phyloP scores from a whole-genome alignment of 1,140 invertebrate species.

The Achatina immaculata region DNA sequence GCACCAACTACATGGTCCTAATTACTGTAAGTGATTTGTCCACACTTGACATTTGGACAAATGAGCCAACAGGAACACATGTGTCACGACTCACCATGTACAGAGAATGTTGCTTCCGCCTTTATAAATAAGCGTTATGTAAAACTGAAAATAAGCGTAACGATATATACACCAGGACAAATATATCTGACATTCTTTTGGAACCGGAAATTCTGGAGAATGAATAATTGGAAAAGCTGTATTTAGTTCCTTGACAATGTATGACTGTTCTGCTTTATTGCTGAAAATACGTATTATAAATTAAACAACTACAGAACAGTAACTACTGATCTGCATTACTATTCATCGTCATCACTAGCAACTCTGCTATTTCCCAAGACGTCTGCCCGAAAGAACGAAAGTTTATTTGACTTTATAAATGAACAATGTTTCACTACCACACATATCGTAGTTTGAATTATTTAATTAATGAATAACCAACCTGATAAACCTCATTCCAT shows the following conservation, averaged over 20 bases:
- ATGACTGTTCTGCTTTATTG: neutral
- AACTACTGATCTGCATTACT: neutral
- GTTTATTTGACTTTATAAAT: neutral
- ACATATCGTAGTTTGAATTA: neutral
- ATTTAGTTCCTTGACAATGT: neutral
- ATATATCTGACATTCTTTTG: too few relatives aligned
- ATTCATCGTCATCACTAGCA: neutral
- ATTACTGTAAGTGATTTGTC: too few relatives aligned
- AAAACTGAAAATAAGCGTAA: too few relatives aligned
- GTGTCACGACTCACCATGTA: too few relatives aligned
- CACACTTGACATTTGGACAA: too few relatives aligned
- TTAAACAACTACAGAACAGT: neutral
- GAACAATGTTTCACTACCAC: neutral
- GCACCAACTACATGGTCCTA: too few relatives aligned
- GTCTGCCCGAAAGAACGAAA: neutral
- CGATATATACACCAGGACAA: too few relatives aligned
- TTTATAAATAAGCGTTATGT: too few relatives aligned
- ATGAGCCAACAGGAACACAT: too few relatives aligned
- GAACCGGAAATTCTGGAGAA: too few relatives aligned
- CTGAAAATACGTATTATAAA: neutral
- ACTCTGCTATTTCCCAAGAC: neutral
- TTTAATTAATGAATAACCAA: neutral
- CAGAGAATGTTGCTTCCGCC: too few relatives aligned
- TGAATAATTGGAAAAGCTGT: neutral
- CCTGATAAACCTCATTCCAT: conserved; percentile 41